Percentiles rank a stretch among this genome's conserved stretches.
Evolutionary conservation across 2,888 invertebrate genomes (phyloP).

Genomic region (Spilosoma lubricipeda): DNA sequence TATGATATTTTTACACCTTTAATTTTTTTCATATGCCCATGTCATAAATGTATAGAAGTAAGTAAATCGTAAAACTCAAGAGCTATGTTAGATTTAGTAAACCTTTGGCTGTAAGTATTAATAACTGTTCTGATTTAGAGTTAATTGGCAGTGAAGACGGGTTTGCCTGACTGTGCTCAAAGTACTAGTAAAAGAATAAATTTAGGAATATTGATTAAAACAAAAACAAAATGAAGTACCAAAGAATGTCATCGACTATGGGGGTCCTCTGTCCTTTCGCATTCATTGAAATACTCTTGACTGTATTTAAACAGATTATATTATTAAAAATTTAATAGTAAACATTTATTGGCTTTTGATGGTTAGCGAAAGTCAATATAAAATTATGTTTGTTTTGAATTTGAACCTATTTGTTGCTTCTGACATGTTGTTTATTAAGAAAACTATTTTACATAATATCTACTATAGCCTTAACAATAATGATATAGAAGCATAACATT

Average conservation of each 20-base stretch:
- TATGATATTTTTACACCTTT: too few species aligned
- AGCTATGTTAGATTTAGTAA: neutral
- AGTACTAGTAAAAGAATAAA: neutral
- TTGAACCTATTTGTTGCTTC: neutral
- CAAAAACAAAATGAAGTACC: neutral
- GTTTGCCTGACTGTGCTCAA: neutral
- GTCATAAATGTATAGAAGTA: neutral
- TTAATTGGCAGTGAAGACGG: neutral
- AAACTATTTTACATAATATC: neutral
- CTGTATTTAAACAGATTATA: too few species aligned
- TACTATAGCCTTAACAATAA: neutral
- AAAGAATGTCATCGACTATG: neutral
- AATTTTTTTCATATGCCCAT: too few species aligned
- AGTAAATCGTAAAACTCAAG: neutral
- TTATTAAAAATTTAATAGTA: neutral
- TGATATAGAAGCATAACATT: neutral
- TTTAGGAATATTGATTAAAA: neutral
- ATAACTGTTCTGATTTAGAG: neutral
- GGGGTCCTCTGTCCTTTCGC: too few species aligned
- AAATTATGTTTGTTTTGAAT: neutral
- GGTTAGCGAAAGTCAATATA: neutral
- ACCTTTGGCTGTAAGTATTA: too few species aligned
- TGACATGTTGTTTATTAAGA: neutral
- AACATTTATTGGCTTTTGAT: neutral
- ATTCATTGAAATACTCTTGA: too few species aligned